phyloP scores from a whole-genome alignment of 2,113 vertebrate species.

The Cynopterus brachyotis region DNA sequence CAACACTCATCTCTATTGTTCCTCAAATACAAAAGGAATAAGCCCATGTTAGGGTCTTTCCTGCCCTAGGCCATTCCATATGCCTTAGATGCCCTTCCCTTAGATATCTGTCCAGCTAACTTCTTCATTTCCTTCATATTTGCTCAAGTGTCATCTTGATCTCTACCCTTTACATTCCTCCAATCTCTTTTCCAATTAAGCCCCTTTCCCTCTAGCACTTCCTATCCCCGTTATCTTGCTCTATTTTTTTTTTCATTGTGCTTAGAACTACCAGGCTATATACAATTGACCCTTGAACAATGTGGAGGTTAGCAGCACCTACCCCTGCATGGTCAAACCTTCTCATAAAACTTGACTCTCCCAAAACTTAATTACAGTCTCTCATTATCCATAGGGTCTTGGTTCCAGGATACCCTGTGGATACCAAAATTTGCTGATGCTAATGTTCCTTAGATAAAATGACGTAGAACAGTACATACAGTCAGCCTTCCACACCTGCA shows the following conservation, averaged over 20 bases:
- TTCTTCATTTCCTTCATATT: slow-evolving; percentile 14
- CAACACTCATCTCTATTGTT: neutral
- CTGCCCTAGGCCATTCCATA: neutral
- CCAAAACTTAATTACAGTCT: neutral
- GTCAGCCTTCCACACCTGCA: neutral
- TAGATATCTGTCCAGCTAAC: neutral
- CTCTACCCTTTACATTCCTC: neutral
- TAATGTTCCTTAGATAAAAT: neutral
- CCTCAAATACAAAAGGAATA: slow-evolving; percentile 18
- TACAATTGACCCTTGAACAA: neutral
- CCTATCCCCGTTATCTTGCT: neutral
- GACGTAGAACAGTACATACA: neutral
- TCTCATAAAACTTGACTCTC: neutral
- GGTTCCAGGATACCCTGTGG: neutral
- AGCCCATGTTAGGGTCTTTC: neutral
- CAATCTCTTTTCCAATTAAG: neutral
- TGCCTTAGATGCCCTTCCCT: neutral
- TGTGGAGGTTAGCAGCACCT: neutral
- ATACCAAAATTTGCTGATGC: neutral
- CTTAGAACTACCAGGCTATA: neutral
- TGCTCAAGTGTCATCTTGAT: neutral
- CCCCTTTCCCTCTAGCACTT: neutral
- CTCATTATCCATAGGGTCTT: neutral
- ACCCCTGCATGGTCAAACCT: neutral
- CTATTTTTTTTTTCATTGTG: neutral